phyloP scores from a whole-genome alignment of 2,888 invertebrate species.

The Noctua janthe region DNA sequence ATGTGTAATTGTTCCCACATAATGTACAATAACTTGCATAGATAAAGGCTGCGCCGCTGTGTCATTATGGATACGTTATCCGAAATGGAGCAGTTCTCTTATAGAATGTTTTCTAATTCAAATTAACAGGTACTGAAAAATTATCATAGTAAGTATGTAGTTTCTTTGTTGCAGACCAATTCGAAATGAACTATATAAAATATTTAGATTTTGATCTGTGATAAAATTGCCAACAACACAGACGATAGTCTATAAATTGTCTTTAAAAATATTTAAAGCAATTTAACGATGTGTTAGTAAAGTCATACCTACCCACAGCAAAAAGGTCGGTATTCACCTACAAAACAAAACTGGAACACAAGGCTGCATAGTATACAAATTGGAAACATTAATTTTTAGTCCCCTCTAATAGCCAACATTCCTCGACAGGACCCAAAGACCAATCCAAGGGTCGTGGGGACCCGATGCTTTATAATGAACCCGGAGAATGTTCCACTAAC shows the following conservation, averaged over 20 bases:
- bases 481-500: conserved; percentile 74
- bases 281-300: conserved; percentile 10
- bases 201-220: background rate
- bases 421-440: conserved; percentile 71
- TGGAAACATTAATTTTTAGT: conserved; percentile 73
- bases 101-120: background rate
- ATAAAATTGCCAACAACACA: background rate
- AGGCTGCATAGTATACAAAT: conserved; percentile 65
- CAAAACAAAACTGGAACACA: conserved; percentile 29
- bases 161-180: background rate
- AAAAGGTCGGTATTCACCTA: conserved; percentile 44
- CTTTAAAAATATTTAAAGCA: background rate
- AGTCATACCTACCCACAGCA: background rate
- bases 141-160: background rate
- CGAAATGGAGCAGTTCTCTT: background rate
- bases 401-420: conserved; percentile 81
- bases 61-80: conserved; percentile 54
- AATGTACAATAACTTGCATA: conserved; percentile 84
- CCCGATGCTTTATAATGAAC: conserved; percentile 80
- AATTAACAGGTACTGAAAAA: background rate
- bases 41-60: conserved; percentile 73
- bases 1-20: conserved; percentile 88
- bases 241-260: background rate
- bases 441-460: conserved; percentile 73
- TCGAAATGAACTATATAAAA: background rate